A percentile compares a stretch with the other conserved stretches of the same genome.
Conservation (phyloP, 2,797 vertebrate species). For the Chrysocyon brachyurus region DNA sequence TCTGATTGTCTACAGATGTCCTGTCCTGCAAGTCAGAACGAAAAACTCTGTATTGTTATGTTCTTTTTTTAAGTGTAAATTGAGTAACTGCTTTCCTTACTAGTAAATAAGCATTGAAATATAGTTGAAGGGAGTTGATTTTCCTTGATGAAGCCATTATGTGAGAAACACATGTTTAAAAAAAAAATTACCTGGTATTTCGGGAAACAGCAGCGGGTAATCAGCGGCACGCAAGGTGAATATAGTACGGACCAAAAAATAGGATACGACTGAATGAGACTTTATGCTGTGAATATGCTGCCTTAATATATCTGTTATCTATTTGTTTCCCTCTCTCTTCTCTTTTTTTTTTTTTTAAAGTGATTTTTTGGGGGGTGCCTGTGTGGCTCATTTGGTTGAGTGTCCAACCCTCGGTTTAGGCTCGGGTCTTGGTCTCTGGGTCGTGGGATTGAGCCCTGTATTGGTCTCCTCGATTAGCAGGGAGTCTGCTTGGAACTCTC, state of each 20-base stretch:
- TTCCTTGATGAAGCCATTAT: conserved; percentile 15
- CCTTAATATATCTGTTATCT: conserved; percentile 62
- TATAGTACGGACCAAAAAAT: neutral
- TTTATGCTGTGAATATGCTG: conserved; percentile 41
- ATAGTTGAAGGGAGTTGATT: neutral
- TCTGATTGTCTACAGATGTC: conserved; percentile 36
- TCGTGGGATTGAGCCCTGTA: neutral
- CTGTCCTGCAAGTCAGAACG: neutral
- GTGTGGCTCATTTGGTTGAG: neutral
- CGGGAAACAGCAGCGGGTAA: neutral
- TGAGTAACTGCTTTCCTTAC: neutral
- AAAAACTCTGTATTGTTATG: conserved; percentile 21
- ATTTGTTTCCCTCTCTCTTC: neutral
- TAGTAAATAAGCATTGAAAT: conserved; percentile 20
- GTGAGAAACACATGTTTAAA: neutral
- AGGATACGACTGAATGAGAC: neutral
- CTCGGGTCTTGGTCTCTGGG: neutral
- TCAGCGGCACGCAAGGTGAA: neutral
- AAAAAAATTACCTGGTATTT: neutral
- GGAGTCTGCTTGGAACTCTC: neutral
- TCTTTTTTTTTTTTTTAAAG: neutral
- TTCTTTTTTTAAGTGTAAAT: neutral
- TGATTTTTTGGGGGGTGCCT: neutral
- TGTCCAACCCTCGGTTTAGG: neutral
- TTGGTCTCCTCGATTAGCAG: neutral